Percentiles rank a stretch among this genome's conserved stretches.
phyloP scores from a whole-genome alignment of 2,113 vertebrate genomes.

The Lophius piscatorius region DNA sequence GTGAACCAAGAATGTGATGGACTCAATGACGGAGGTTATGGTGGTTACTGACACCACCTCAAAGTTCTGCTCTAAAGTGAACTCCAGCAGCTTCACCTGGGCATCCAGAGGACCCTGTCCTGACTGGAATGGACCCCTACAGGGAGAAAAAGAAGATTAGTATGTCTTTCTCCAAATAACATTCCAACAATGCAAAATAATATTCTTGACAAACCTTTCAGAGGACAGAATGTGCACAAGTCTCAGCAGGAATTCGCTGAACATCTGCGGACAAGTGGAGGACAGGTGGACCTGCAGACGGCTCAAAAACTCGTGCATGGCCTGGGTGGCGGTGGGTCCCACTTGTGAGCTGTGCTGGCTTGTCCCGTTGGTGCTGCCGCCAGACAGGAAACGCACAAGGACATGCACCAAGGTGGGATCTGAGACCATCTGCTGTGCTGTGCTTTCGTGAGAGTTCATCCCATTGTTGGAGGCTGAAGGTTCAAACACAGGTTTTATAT shows the following conservation, averaged over 20 bases:
- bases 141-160: neutral
- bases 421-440: constrained; percentile 95
- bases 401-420: constrained; percentile 95
- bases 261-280: constrained; percentile 95
- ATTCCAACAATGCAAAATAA: neutral
- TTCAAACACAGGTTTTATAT: constrained; percentile 2
- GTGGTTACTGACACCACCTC: constrained; percentile 96
- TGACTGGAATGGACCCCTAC: constrained; percentile 94
- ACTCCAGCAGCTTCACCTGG: constrained; percentile 97
- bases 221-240: constrained; percentile 97
- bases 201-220: constrained; percentile 84
- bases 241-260: constrained; percentile 98
- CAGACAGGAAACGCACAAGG: constrained; percentile 96
- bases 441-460: constrained; percentile 90
- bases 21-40: constrained; percentile 96
- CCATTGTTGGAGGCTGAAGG: constrained; percentile 81
- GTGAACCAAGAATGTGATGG: constrained; percentile 96
- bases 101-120: constrained; percentile 96
- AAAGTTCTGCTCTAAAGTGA: constrained; percentile 97
- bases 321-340: constrained; percentile 98
- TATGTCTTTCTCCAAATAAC: neutral
- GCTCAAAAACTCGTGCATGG: constrained; percentile 98
- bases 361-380: constrained; percentile 93
- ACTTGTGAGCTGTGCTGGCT: constrained; percentile 98
- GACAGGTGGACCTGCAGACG: constrained; percentile 97